Evolutionary conservation across 1,140 invertebrate genomes (phyloP).

Genomic region (Rhizoglyphus robini): DNA sequence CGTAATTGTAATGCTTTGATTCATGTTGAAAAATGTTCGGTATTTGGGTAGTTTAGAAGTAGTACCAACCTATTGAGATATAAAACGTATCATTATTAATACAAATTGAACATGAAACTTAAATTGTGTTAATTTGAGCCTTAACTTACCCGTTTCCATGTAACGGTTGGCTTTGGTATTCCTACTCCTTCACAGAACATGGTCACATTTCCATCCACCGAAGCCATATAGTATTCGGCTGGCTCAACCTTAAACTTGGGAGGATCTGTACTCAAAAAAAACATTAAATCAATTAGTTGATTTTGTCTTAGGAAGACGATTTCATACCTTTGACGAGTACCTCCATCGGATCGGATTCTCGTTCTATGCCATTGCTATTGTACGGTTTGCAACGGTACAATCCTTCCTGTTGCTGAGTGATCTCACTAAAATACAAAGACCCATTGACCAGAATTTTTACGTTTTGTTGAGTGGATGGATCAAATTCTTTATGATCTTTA

Average conservation of each 20-base stretch:
- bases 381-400: conserved; percentile 87
- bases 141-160: conserved; percentile 81
- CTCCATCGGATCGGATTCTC: conserved; percentile 73
- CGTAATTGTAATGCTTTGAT: conserved; percentile 81
- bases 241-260: conserved; percentile 36
- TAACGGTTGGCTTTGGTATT: conserved; percentile 71
- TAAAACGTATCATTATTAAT: too few relatives aligned
- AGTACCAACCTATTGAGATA: too few relatives aligned
- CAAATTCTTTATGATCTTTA: conserved; percentile 76
- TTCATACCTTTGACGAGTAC: conserved; percentile 55
- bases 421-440: conserved; percentile 65
- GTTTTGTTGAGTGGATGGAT: conserved; percentile 79
- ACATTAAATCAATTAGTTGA: background rate
- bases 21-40: conserved; percentile 54
- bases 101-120: too few relatives aligned
- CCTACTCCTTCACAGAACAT: conserved; percentile 88
- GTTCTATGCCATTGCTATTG: conserved; percentile 83
- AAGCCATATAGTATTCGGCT: conserved; percentile 31
- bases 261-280: conserved; percentile 33
- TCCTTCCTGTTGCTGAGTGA: conserved; percentile 39
- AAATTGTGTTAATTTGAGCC: too few relatives aligned
- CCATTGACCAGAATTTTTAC: conserved; percentile 86
- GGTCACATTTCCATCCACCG: conserved; percentile 49
- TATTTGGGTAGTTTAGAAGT: conserved; percentile 58
- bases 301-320: too few relatives aligned